phyloP scores from a whole-genome alignment of 2,113 vertebrate genomes.

The Gymnocephalus cernua region DNA sequence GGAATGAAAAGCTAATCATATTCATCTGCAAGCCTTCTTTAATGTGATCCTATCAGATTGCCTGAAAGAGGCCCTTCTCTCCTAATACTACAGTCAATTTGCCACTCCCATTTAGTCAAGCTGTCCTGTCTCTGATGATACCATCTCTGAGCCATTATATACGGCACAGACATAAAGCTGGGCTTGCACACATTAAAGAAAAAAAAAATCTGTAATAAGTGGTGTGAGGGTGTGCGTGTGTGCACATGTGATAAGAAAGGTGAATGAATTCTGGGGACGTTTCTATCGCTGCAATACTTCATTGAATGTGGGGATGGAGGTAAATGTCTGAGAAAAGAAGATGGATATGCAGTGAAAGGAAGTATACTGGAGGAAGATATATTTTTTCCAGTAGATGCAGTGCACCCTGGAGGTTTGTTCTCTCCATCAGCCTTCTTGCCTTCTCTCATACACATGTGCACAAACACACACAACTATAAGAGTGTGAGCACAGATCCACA shows the following conservation, averaged over 20 bases:
- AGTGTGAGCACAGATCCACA: background rate
- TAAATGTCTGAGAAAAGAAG: constrained; percentile 23
- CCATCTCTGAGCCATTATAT: constrained; percentile 69
- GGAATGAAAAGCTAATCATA: constrained; percentile 80
- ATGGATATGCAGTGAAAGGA: constrained; percentile 41
- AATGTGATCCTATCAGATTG: constrained; percentile 76
- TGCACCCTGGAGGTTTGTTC: background rate
- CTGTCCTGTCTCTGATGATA: constrained; percentile 73
- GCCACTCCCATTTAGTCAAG: constrained; percentile 74
- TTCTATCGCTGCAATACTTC: constrained; percentile 14
- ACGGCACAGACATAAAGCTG: constrained; percentile 50
- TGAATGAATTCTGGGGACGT: constrained; percentile 17
- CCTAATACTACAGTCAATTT: constrained; percentile 77
- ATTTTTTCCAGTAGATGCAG: constrained; percentile 30
- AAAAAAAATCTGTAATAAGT: constrained; percentile 36
- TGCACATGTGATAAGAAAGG: constrained; percentile 37
- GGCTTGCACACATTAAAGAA: constrained; percentile 52
- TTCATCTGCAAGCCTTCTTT: constrained; percentile 78
- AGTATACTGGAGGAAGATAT: constrained; percentile 6
- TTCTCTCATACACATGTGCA: background rate
- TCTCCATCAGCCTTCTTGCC: constrained; percentile 10
- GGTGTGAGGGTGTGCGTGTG: constrained; percentile 6
- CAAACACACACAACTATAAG: background rate
- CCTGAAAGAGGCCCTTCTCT: constrained; percentile 66
- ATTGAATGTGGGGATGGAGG: constrained; percentile 18